phyloP scores from a whole-genome alignment of 2,888 invertebrate genomes.

The Xestia ashworthii region DNA sequence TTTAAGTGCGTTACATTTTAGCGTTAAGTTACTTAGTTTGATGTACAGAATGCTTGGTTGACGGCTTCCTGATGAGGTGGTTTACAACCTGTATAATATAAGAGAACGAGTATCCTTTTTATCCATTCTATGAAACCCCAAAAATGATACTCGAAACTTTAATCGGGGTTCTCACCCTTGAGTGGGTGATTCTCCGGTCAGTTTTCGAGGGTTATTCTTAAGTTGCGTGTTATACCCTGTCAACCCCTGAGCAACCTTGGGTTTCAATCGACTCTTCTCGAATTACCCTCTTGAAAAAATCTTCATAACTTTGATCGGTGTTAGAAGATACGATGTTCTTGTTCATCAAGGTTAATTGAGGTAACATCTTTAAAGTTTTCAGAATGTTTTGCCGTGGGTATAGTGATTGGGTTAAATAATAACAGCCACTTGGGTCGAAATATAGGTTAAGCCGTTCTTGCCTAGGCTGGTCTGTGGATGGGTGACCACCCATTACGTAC shows the following conservation, averaged over 20 bases:
- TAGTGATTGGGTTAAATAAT: no score
- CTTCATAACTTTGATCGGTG: conserved; percentile 39
- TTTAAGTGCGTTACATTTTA: no score
- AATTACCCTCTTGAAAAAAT: conserved; percentile 38
- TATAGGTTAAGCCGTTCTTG: no score
- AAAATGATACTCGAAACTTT: conserved; percentile 29
- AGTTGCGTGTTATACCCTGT: conserved; percentile 18
- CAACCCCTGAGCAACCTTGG: not conserved
- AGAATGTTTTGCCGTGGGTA: not conserved
- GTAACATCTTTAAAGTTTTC: not conserved
- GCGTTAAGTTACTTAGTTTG: no score
- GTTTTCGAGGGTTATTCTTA: conserved; percentile 33
- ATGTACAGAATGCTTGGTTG: no score
- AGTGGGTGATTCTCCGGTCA: conserved; percentile 20
- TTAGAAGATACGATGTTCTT: not conserved
- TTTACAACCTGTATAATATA: no score
- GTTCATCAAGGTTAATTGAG: conserved; percentile 12
- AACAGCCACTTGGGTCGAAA: no score
- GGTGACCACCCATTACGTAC: no score
- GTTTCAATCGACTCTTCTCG: conserved; percentile 4
- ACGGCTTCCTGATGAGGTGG: no score
- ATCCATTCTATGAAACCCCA: conserved; percentile 2
- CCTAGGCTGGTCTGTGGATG: no score
- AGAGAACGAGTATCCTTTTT: not conserved
- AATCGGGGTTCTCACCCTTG: conserved; percentile 28